Base-by-base conservation (phyloP, 2,888 invertebrate species). In the Pristionchus arcanus region DNA sequence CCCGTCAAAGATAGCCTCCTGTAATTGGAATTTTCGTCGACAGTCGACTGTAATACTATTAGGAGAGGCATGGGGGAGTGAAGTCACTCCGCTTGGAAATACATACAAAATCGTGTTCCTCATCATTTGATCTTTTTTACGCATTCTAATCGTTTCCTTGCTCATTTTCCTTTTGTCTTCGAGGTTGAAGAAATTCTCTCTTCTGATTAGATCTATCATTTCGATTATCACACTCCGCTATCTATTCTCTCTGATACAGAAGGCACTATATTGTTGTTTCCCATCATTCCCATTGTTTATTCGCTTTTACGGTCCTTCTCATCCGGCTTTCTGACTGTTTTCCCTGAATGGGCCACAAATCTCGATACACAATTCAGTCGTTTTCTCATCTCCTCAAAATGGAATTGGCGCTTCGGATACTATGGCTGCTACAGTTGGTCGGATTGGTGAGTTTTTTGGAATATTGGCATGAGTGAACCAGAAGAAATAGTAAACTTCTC, bases 301-400 rank as follows among this genome's bases (percentile, higher is more conserved):
- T 34, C 74, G 37, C 37, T 37, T 34, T 74, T 37, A 74, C 37
- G 37, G 74, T 74, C 74, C 37, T n/a, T 19, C 13, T 21, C 21
- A 74, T 74, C 74, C 74, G 74, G 37, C 37, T 37, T 37, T 74
- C 0, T 34, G 74, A 74, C 74, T 74, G 74, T 74, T 74, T 74
- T 19, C 21, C 31, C 19, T 68, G 68, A 68, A 19, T 31, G 68
- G 31, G 1, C 68, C 31, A 31, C 68, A 31, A 68, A 68, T 68
- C 68, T 28, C 28, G 7, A 68, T 37, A 21, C 37, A 25, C 37
- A 63, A 34, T 74, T 74, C 34, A 74, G 74, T 21, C 31, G 21
- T 37, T 34, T 37, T 37, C 3, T 2, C 16, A 2, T 21, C 63
- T 25, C 9, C 19, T 1, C 37, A 19, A 19, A 81, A 81, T 81